Evolutionary conservation across 2,888 invertebrate genomes (phyloP), one percentile per base, ranked within the genome.

Genomic region (Netelia melanura): DNA sequence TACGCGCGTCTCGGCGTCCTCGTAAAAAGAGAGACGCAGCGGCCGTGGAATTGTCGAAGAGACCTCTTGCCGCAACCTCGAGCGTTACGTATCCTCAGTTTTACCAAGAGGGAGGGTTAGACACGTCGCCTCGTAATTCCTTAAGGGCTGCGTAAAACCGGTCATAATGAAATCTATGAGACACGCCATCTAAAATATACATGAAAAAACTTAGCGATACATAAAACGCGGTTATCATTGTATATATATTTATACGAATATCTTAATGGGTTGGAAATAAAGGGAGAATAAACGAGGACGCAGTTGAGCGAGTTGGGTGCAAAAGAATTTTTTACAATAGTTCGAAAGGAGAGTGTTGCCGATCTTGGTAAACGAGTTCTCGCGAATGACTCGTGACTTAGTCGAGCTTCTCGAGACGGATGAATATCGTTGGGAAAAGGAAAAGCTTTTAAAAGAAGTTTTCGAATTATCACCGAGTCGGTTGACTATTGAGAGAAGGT

Each of bases 141-240:
- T 81, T 67, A 67, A 81, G 74, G 74, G 80, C 56, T 30, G 56
- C 74, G 30, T 72, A 72, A 81, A 72, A 62, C 54, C 58, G 43
- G 17, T 38, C 58, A 67, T 81, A 81, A 81, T 81, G 80, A 74
- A 81, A 81, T 81, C 80, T 80, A 80, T 72, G 71, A 65, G 56
- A 17, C 56, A 71, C 43, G n/a, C 64, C 64, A 72, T 38, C 79
- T 64, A 56, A 56, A 71, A 72, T 71, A 72, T 71, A 25, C 71
- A 65, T 56, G 44, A 62, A 79, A 71, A 21, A 78, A 21, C 17
- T 14, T 10, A 21, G 58, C 21, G n/a, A 58, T 58, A 58, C 9
- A 56, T 14, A 52, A 56, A 56, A 21, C 5, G n/a, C 5, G 3
- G n/a, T 56, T 48, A 48, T 48, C 10, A 14, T 14, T 10, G 56